phyloP scores from a whole-genome alignment of 2,888 invertebrate genomes.

The Drosophila demipolita region DNA sequence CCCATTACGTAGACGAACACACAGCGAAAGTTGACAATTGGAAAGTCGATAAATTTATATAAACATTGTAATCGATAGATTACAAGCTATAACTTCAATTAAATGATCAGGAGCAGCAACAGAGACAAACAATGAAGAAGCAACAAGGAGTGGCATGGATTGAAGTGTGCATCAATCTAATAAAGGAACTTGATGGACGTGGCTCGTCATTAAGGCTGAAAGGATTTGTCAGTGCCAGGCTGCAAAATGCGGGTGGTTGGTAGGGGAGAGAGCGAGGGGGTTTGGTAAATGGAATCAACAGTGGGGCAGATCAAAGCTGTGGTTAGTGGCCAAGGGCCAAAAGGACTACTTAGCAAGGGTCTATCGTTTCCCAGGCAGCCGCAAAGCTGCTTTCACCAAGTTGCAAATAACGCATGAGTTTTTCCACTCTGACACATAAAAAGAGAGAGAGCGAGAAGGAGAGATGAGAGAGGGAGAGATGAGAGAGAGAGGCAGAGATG shows the following conservation, averaged over 20 bases:
- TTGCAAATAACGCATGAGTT: conserved; percentile 35
- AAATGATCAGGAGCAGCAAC: conserved; percentile 14
- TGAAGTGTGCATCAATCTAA: conserved; percentile 31
- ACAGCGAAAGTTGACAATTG: not conserved
- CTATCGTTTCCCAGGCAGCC: conserved; percentile 46
- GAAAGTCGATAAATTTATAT: conserved; percentile 14
- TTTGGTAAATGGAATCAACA: not conserved
- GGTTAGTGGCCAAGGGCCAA: conserved; percentile 40
- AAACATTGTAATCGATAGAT: conserved; percentile 22
- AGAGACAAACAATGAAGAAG: conserved; percentile 4
- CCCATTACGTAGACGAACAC: not conserved
- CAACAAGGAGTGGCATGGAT: conserved; percentile 1
- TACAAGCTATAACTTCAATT: conserved; percentile 10
- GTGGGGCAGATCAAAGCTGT: conserved; percentile 45
- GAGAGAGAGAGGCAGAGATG: conserved; percentile 5
- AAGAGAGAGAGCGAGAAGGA: not conserved
- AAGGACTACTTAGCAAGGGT: conserved; percentile 48
- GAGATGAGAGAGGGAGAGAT: not conserved
- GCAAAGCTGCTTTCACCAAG: conserved; percentile 56
- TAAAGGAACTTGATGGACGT: conserved; percentile 32
- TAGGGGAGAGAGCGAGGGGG: not conserved
- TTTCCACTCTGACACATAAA: not conserved
- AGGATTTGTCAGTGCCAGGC: conserved; percentile 27
- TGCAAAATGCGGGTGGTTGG: not conserved
- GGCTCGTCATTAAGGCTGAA: conserved; percentile 34